Base-by-base conservation (phyloP, 1,140 invertebrate genomes). In the Macrotrachela quadricornifera region DNA sequence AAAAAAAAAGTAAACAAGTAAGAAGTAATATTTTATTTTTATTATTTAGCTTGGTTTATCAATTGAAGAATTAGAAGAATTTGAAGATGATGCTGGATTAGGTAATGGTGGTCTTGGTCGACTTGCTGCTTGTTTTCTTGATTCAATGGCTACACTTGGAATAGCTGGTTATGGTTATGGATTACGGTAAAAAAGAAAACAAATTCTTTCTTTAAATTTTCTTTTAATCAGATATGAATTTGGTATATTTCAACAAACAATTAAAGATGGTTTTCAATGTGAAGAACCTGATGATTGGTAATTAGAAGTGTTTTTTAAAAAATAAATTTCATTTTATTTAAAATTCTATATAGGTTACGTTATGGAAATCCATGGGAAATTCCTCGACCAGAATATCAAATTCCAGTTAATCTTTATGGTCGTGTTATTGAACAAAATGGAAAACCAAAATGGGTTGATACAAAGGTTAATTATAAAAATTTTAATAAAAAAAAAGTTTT, bases 151-250 rank as follows among this genome's bases (percentile, higher is more conserved):
- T 48, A 96, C 92, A 2, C 73, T 99, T 14, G 92, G 91, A 15
- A 75, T 99, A 59, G 86, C 94, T 44, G 92, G 91, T 43, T 95
- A 95, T 69, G 94, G 94, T 57, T 99, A 99, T 71, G 94, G 94
- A 64, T 85, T 99, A 57, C 78, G 94, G n/a, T n/a, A n/a, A n/a
- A n/a, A n/a, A n/a, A n/a, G n/a, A n/a, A n/a, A n/a, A n/a, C n/a
- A n/a, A n/a, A n/a, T n/a, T n/a, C n/a, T n/a, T n/a, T n/a, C n/a
- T n/a, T n/a, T n/a, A n/a, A n/a, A n/a, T n/a, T n/a, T n/a, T n/a
- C n/a, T n/a, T n/a, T n/a, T n/a, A n/a, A n/a, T n/a, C n/a, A n/a
- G n/a, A 57, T 99, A 99, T 68, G 92, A 97, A 62, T 97, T 97
- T 65, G 94, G 94, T 60, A 55, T 55, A 40, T 55, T 55, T 37